These are phyloP conservation scores for Eurypyga helias DNA, from an alignment of 2,113 vertebrate genomes.

Conservation along the genomic window DNA sequence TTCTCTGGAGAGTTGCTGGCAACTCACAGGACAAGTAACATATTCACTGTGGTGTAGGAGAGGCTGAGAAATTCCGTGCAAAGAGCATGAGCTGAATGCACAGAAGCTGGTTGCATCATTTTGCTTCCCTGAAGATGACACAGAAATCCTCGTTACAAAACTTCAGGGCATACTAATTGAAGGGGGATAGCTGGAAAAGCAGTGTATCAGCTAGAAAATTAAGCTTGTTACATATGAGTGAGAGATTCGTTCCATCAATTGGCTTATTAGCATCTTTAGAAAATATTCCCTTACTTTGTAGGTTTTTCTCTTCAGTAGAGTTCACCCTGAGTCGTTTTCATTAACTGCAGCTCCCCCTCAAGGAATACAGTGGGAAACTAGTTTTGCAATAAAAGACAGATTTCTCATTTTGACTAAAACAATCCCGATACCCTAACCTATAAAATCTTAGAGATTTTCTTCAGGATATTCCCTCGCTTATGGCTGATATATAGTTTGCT, in stretches of 20 bases:
- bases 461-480: not conserved
- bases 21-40: not conserved
- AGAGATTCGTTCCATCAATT: not conserved
- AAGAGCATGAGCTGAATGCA: not conserved
- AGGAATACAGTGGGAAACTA: slow-evolving; percentile 42
- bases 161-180: not conserved
- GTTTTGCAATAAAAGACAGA: not conserved
- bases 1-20: not conserved
- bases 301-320: not conserved
- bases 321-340: not conserved
- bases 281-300: not conserved
- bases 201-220: not conserved
- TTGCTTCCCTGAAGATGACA: not conserved
- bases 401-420: slow-evolving; percentile 9
- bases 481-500: not conserved
- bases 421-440: not conserved
- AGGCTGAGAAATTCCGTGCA: not conserved
- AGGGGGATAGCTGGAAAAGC: not conserved
- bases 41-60: not conserved
- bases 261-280: not conserved
- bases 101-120: not conserved
- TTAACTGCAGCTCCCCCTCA: slow-evolving; percentile 71
- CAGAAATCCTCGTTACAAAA: not conserved
- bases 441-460: slow-evolving; percentile 13
- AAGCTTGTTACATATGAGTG: not conserved